phyloP scores from a whole-genome alignment of 2,113 vertebrate species.

The Syrrhaptes paradoxus region DNA sequence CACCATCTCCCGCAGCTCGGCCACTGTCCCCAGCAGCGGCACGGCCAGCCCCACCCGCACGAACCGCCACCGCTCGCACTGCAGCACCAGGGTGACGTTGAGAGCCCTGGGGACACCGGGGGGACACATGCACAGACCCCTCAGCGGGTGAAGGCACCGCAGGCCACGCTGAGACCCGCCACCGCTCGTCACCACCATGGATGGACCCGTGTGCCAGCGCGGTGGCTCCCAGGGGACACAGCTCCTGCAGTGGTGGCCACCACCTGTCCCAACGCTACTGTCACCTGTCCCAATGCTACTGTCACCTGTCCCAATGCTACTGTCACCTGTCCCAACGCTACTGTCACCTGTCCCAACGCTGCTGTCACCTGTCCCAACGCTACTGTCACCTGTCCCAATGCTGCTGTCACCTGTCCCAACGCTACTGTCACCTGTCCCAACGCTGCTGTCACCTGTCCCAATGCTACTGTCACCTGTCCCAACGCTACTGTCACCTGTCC shows the following conservation, averaged over 20 bases:
- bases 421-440: no score
- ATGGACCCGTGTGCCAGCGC: accelerated
- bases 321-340: no score
- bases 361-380: no score
- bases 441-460: no score
- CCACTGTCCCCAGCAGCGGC: slow-evolving; percentile 84
- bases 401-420: neutral
- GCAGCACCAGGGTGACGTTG: slow-evolving; percentile 89
- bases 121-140: accelerated
- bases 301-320: neutral
- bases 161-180: neutral
- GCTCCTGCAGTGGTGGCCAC: accelerated
- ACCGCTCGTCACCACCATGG: accelerated
- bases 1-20: slow-evolving; percentile 85
- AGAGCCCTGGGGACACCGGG: slow-evolving; percentile 78
- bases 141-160: neutral
- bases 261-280: accelerated
- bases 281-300: no score
- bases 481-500: no score
- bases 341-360: no score
- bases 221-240: accelerated
- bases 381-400: accelerated
- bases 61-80: slow-evolving; percentile 81
- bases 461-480: no score
- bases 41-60: slow-evolving; percentile 89